A percentile compares a stretch with the other conserved stretches of the same genome.
Conservation (phyloP, 1,140 invertebrate species). For the Leucophenga varia region DNA sequence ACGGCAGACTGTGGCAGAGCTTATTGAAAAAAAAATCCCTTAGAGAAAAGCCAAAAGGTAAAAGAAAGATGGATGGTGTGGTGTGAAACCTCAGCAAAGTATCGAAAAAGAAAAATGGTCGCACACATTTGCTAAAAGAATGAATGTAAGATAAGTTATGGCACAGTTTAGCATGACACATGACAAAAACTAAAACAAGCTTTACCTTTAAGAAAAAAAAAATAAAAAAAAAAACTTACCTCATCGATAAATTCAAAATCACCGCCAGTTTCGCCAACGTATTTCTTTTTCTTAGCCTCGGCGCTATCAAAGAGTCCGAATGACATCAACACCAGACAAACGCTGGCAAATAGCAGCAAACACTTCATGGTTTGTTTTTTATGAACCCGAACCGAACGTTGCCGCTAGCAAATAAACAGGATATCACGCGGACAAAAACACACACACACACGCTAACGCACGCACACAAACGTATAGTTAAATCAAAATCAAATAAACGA, state of each 20-base stretch:
- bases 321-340: slow-evolving; percentile 55
- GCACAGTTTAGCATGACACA: slow-evolving; percentile 19
- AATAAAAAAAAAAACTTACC: too few relatives aligned
- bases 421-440: slow-evolving; percentile 1
- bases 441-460: slow-evolving; percentile 5
- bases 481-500: slow-evolving; percentile 16
- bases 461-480: slow-evolving; percentile 18
- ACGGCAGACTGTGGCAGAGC: slow-evolving; percentile 31
- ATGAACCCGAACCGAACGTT: too few relatives aligned
- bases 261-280: slow-evolving; percentile 51
- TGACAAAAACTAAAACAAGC: too few relatives aligned
- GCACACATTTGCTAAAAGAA: slow-evolving; percentile 13
- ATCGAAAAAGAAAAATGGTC: slow-evolving; percentile 13
- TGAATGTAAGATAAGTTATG: too few relatives aligned
- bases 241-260: slow-evolving; percentile 56
- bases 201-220: too few relatives aligned
- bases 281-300: slow-evolving; percentile 53
- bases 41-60: slow-evolving; percentile 11
- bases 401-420: slow-evolving; percentile 4
- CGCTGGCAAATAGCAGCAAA: slow-evolving; percentile 43
- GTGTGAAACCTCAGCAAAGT: slow-evolving; percentile 46
- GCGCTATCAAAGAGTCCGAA: slow-evolving; percentile 39
- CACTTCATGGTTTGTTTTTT: slow-evolving; percentile 40
- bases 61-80: slow-evolving; percentile 11
- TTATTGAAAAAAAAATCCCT: slow-evolving; percentile 20